Evolutionary conservation across 1,140 invertebrate species (phyloP).

Genomic region (Eupristina koningsbergeri): DNA sequence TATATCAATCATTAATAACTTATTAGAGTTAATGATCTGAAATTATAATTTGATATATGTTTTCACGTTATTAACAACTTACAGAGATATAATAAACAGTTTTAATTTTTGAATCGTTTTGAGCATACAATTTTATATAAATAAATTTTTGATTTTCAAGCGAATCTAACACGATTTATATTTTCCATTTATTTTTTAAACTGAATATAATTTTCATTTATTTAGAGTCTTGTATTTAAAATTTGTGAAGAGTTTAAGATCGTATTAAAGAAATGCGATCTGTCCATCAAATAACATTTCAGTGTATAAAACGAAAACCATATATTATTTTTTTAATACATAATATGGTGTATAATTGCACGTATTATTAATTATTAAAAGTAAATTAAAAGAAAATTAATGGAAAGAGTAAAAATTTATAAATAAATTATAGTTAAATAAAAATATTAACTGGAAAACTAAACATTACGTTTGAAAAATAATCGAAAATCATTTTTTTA

Average conservation of each 20-base stretch:
- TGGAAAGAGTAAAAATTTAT: too few species aligned
- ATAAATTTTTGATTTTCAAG: not conserved
- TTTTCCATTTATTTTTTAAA: not conserved
- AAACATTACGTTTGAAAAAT: too few species aligned
- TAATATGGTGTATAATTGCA: too few species aligned
- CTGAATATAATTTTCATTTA: not conserved
- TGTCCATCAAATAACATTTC: too few species aligned
- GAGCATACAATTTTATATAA: not conserved
- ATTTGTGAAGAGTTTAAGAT: not conserved
- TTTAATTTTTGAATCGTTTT: not conserved
- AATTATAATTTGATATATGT: not conserved
- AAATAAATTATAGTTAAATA: too few species aligned
- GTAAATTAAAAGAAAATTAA: too few species aligned
- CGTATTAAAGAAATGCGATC: not conserved
- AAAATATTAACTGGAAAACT: too few species aligned
- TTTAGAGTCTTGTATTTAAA: not conserved
- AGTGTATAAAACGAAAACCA: too few species aligned
- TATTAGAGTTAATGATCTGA: not conserved
- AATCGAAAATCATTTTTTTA: too few species aligned
- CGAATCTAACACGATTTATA: not conserved
- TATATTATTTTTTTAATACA: too few species aligned
- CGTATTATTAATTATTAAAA: too few species aligned
- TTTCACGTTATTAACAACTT: not conserved
- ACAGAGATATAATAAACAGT: not conserved
- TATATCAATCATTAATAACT: not conserved